Percentiles rank a stretch among this genome's conserved stretches.
phyloP scores from a whole-genome alignment of 2,113 vertebrate genomes.

The Cariama cristata region DNA sequence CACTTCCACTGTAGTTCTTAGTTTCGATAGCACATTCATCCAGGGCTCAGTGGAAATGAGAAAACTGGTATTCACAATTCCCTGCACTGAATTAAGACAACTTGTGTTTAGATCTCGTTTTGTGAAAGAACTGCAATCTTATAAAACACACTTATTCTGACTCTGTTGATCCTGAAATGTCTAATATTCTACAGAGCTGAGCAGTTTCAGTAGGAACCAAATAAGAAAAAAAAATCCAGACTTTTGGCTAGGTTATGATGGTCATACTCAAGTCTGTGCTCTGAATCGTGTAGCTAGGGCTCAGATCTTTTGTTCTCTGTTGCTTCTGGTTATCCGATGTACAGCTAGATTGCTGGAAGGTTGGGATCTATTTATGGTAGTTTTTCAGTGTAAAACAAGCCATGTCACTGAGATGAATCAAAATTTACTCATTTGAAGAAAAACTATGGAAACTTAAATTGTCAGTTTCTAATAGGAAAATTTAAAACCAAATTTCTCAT shows the following conservation, averaged over 20 bases:
- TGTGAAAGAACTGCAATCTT: background rate
- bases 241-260: background rate
- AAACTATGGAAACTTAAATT: background rate
- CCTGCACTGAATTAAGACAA: background rate
- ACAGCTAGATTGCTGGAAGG: background rate
- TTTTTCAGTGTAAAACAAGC: background rate
- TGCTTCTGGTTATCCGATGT: background rate
- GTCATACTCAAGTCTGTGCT: background rate
- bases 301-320: background rate
- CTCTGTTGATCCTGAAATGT: background rate
- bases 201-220: background rate
- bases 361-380: background rate
- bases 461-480: background rate
- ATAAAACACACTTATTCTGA: background rate
- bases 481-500: background rate
- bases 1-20: background rate
- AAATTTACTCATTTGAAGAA: background rate
- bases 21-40: background rate
- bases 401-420: background rate
- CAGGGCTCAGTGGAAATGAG: background rate
- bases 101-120: background rate
- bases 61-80: background rate
- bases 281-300: background rate
- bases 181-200: background rate
- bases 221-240: background rate